These are phyloP conservation scores for Macrobrachium rosenbergii DNA, from an alignment of 1,140 invertebrate species.

Conservation along the genomic window DNA sequence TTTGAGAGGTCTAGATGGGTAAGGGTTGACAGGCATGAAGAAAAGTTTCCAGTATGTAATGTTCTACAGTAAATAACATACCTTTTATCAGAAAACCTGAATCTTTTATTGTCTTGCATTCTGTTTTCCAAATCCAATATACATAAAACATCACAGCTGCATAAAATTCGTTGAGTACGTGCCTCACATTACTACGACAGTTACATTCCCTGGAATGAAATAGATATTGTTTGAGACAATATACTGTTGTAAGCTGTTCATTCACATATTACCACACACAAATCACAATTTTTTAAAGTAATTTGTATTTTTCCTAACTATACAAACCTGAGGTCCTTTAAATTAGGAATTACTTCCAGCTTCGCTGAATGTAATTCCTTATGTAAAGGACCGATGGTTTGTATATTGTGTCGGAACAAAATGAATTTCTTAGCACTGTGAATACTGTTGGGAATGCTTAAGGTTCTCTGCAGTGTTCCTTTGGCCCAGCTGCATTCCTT, in stretches of 20 bases:
- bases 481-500: too few species aligned
- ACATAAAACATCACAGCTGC: slow-evolving; percentile 71
- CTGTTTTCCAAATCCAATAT: slow-evolving; percentile 72
- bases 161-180: slow-evolving; percentile 74
- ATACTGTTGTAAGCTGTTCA: not conserved
- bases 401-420: too few species aligned
- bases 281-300: too few species aligned
- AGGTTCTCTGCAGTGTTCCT: too few species aligned
- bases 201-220: slow-evolving; percentile 72
- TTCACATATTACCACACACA: not conserved
- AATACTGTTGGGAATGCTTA: not conserved
- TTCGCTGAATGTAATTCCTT: too few species aligned
- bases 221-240: not conserved
- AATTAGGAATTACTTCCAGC: too few species aligned
- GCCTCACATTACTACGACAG: slow-evolving; percentile 70
- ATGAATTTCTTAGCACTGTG: not conserved
- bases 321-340: too few species aligned
- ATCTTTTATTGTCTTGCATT: slow-evolving; percentile 74
- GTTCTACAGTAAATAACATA: slow-evolving; percentile 60
- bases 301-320: too few species aligned
- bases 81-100: slow-evolving; percentile 75
- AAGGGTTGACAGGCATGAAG: too few species aligned
- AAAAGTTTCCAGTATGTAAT: not conserved
- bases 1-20: not conserved
- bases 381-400: too few species aligned